Base-by-base conservation (phyloP, 1,140 invertebrate species). In the Drosophila quadrilineata region DNA sequence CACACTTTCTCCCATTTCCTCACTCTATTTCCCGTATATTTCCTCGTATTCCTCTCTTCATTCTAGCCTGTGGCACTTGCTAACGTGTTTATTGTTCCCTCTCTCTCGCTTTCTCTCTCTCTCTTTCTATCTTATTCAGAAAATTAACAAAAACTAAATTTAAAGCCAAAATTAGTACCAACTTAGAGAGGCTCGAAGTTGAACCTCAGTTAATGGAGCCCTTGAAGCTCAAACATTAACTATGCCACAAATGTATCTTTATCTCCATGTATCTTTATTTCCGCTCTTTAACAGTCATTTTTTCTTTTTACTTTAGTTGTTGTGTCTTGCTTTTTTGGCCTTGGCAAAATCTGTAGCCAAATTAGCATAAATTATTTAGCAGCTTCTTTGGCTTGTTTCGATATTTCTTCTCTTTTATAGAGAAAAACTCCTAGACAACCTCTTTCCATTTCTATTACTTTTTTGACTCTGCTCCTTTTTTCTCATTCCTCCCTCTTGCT, bases 301-400 rank as follows among this genome's bases (percentile, higher is more conserved):
- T 19, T 3, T 3, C 22, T 10, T 6, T n/a, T 26, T 19, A 8
- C 2, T 5, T 14, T 19, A 19, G n/a, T 35, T 14, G 6, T 14
- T 29, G 14, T 26, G 4, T 31, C 49, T 60, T 72, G 41, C 53
- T 74, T 77, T 77, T 29, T 52, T 73, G 57, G 48, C 33, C 41
- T 35, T 59, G 53, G 49, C 26, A 72, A 82, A n/a, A 84, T 76
- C 76, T 65, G 50, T 46, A 33, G 19, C n/a, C 59, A 70, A 82
- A 76, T 84, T 84, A 71, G 64, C 76, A 84, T 82, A 73, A 82
- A 84, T 82, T 84, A 84, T 82, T 76, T 66, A 70, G 57, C 77
- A 76, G 68, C 40, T 67, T 72, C 53, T 67, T 58, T 33, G 31
- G n/a, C n/a, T n/a, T n/a, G n/a, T n/a, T n/a, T n/a, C n/a, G n/a